Conservation (phyloP, 2,797 vertebrate genomes). For the Rhinichthys osculus region DNA sequence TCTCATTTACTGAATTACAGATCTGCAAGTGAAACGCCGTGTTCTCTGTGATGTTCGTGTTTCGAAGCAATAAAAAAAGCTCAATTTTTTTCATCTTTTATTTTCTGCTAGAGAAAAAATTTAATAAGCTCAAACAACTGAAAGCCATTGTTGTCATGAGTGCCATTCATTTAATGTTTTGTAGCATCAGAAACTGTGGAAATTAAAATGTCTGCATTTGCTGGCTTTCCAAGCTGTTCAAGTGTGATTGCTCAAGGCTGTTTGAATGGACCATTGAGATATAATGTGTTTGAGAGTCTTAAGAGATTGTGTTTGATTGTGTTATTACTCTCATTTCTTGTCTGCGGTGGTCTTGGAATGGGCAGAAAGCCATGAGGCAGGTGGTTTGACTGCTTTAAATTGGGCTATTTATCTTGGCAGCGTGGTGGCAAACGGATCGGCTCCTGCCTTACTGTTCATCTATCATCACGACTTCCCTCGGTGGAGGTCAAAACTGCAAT, state of each 20-base stretch:
- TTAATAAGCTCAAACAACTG: background rate
- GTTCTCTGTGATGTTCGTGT: background rate
- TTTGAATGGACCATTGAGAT: background rate
- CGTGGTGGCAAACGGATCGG: slow-evolving; percentile 70
- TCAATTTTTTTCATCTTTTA: background rate
- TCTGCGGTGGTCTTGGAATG: background rate
- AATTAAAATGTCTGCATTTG: background rate
- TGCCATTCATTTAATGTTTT: background rate
- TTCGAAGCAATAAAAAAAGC: background rate
- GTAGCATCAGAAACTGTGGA: background rate
- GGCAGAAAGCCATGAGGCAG: slow-evolving; percentile 38
- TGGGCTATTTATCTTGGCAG: slow-evolving; percentile 71
- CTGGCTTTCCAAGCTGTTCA: background rate
- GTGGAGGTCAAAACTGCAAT: slow-evolving; percentile 53
- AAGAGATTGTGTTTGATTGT: background rate
- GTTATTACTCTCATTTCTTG: slow-evolving; percentile 48
- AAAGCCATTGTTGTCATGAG: background rate
- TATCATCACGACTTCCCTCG: slow-evolving; percentile 57
- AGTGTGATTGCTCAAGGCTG: background rate
- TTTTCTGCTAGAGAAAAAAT: background rate
- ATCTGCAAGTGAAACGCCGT: background rate
- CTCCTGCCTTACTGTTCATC: slow-evolving; percentile 62
- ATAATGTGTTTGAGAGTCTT: background rate
- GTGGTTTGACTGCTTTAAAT: slow-evolving; percentile 59
- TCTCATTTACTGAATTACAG: slow-evolving; percentile 6